Base-by-base conservation (phyloP, 2,888 invertebrate species). In the Pterostichus madidus region DNA sequence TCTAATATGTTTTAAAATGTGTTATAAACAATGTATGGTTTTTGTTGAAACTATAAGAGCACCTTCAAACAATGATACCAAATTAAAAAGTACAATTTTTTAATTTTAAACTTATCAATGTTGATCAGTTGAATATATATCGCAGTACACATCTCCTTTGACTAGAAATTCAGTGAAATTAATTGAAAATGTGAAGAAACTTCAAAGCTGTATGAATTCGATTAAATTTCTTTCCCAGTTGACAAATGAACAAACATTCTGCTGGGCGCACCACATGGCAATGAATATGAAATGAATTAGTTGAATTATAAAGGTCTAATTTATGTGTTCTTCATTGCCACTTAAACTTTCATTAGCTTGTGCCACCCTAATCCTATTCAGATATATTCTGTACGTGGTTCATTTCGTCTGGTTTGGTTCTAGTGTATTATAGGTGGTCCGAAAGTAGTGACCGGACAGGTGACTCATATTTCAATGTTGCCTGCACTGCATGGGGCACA, bases 281-380 rank as follows among this genome's bases (percentile, higher is more conserved):
- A 75, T 75, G 75, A 75, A 75, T 75, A 75, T 52, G 75, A 52
- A 75, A 75, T 75, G 52, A 75, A 52, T 75, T 75, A 75, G 49
- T 75, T 52, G 75, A 75, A 49, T 75, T 75, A 75, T 75, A 52
- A 75, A 52, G 75, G 75, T 52, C 75, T 75, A 75, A 75, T 75
- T 75, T 75, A 75, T 75, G 75, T 75, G 75, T 75, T 75, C 75
- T 75, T 75, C 75, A 75, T 31, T 52, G 75, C 52, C 75, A 44
- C 39, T 75, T 75, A 75, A 75, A 75, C 52, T 75, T 75, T 75
- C 75, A 75, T 75, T 75, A 75, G 75, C 75, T 75, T n/a, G 17
- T 31, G 64, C 31, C 31, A 31, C 52, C 75, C 75, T 75, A 75
- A 75, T 75, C 75, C 52, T 52, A 75, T 75, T 75, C 75, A 75